phyloP scores from a whole-genome alignment of 2,113 vertebrate species.

The Raja brachyura region DNA sequence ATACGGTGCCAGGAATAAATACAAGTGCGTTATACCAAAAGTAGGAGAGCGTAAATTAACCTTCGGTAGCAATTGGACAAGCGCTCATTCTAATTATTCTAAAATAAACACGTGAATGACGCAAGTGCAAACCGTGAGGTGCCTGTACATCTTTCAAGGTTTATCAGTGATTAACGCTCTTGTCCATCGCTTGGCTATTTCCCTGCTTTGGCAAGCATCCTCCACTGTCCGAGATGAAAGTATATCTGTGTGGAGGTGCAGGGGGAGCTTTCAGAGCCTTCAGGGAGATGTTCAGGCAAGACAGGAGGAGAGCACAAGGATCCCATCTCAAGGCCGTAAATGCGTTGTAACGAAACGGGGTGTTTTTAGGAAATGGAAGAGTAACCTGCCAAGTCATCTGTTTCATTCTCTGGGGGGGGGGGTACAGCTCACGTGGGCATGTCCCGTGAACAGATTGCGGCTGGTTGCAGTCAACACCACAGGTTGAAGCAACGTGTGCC shows the following conservation, averaged over 20 bases:
- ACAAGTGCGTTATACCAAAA: too few relatives aligned
- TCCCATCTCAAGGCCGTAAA: background rate
- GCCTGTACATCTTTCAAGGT: background rate
- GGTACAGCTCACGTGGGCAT: background rate
- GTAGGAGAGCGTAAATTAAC: too few relatives aligned
- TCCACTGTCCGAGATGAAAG: background rate
- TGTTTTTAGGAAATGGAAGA: background rate
- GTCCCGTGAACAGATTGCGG: background rate
- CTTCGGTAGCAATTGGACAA: too few relatives aligned
- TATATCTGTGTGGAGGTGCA: too few relatives aligned
- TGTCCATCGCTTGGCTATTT: background rate
- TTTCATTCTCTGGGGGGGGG: background rate
- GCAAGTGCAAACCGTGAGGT: too few relatives aligned
- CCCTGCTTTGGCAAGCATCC: background rate
- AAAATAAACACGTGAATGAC: too few relatives aligned
- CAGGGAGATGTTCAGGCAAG: background rate
- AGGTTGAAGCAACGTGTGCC: background rate
- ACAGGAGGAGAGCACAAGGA: background rate
- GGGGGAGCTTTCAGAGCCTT: background rate
- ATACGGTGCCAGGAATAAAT: too few relatives aligned
- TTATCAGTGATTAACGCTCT: background rate
- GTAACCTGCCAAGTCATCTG: background rate
- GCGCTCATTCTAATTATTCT: too few relatives aligned
- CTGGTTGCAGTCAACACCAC: background rate
- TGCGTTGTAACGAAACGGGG: background rate